Evolutionary conservation across 1,140 invertebrate species (phyloP).

Genomic region (Planococcus citri): DNA sequence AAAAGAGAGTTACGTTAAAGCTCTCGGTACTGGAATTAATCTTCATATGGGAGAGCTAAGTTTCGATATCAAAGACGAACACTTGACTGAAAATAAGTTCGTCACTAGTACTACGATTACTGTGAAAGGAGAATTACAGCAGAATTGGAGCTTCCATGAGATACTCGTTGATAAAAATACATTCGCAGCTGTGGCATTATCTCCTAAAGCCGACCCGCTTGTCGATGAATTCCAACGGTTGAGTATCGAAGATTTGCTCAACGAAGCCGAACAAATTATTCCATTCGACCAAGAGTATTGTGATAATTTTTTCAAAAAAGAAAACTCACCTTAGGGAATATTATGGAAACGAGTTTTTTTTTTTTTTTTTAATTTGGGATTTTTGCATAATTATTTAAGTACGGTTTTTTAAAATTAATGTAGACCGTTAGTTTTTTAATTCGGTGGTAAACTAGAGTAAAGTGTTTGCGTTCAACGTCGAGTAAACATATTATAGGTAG

Average conservation of each 20-base stretch:
- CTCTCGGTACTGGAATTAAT: slow-evolving; percentile 70
- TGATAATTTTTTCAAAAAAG: slow-evolving; percentile 29
- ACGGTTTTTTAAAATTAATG: no score
- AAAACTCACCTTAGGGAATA: slow-evolving; percentile 22
- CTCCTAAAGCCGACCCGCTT: not conserved
- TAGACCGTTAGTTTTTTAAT: no score
- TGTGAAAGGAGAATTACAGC: slow-evolving; percentile 44
- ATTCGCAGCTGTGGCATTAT: slow-evolving; percentile 61
- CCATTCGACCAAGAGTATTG: slow-evolving; percentile 28
- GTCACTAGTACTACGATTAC: slow-evolving; percentile 53
- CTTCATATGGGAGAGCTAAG: slow-evolving; percentile 59
- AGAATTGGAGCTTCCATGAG: slow-evolving; percentile 77
- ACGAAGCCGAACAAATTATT: slow-evolving; percentile 28
- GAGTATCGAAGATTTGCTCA: slow-evolving; percentile 30
- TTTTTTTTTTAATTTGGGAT: no score
- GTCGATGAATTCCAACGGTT: slow-evolving; percentile 26
- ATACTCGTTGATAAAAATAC: slow-evolving; percentile 64
- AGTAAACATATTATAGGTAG: no score
- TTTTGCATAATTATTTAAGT: no score
- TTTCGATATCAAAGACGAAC: slow-evolving; percentile 50
- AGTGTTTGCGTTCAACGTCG: no score
- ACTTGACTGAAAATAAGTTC: slow-evolving; percentile 36
- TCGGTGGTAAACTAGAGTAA: no score
- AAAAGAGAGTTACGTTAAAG: slow-evolving; percentile 94
- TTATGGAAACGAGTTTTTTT: no score